Percentiles rank a stretch among this genome's conserved stretches.
These are phyloP conservation scores for Typhlichthys eigenmanni DNA, from an alignment of 2,797 vertebrate genomes.

Conservation along the genomic window DNA sequence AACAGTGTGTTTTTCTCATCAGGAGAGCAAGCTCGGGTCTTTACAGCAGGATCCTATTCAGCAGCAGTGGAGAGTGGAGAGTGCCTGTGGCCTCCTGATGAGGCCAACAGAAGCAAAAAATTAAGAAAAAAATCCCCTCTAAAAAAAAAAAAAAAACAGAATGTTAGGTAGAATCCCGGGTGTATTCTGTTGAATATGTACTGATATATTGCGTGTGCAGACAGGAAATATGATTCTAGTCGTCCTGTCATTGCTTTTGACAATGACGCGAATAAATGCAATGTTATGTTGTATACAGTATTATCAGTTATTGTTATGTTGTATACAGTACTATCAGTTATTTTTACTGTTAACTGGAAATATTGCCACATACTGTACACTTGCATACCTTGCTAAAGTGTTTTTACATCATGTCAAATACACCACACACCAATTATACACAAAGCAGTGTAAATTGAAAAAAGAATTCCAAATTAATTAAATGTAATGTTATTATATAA, in stretches of 20 bases:
- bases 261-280: slow-evolving; percentile 25
- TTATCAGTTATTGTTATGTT: slow-evolving; percentile 42
- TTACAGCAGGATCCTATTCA: slow-evolving; percentile 58
- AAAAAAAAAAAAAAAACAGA: no score
- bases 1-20: slow-evolving; percentile 44
- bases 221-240: background rate
- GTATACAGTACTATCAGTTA: slow-evolving; percentile 24
- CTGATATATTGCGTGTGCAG: no score
- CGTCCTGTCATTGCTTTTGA: slow-evolving; percentile 15
- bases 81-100: background rate
- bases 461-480: no score
- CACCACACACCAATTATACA: slow-evolving; percentile 20
- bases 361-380: slow-evolving; percentile 32
- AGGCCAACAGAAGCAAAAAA: no score
- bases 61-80: slow-evolving; percentile 50
- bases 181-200: no score
- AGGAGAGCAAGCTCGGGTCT: slow-evolving; percentile 63
- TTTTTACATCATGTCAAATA: slow-evolving; percentile 40
- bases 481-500: no score
- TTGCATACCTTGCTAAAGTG: slow-evolving; percentile 37
- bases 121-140: no score
- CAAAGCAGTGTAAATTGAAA: slow-evolving; percentile 2
- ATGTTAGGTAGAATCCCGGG: no score
- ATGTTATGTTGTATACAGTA: slow-evolving; percentile 31
- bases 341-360: slow-evolving; percentile 46